Conservation (phyloP, 23 tunicate species). For the Corella eumyota region DNA sequence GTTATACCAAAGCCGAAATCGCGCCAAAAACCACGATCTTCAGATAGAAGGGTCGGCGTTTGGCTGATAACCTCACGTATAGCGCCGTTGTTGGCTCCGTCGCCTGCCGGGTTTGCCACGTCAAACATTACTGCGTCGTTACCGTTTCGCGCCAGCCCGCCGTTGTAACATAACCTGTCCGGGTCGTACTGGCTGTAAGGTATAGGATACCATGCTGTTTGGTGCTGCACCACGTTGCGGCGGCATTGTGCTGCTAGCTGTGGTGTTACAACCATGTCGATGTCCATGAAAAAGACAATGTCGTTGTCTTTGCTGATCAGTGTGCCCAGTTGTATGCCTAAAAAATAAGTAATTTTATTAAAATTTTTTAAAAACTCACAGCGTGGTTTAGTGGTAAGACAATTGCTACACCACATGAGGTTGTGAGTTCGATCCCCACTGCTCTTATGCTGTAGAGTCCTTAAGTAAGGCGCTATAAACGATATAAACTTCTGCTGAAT, state of each 20-base stretch:
- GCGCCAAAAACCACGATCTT: conserved; percentile 87
- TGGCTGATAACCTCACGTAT: conserved; percentile 28
- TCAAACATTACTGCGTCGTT: conserved; percentile 7
- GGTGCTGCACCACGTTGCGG: conserved; percentile 15
- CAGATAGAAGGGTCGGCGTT: conserved; percentile 36
- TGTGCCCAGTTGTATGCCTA: conserved; percentile 86
- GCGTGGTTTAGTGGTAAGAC: too few relatives aligned
- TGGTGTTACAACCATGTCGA: conserved; percentile 91
- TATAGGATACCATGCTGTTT: conserved; percentile 72
- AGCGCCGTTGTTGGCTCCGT: not conserved
- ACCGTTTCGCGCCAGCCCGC: conserved; percentile 17
- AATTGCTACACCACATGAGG: too few relatives aligned
- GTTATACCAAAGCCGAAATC: conserved; percentile 88
- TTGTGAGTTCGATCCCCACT: too few relatives aligned
- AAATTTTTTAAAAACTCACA: not conserved
- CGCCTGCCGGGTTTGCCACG: conserved; percentile 11
- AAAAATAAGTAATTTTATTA: not conserved
- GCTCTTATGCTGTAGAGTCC: too few relatives aligned
- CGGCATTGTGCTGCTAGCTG: conserved; percentile 57
- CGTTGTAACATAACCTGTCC: conserved; percentile 49
- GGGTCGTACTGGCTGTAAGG: conserved; percentile 93
- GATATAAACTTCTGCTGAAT: too few relatives aligned
- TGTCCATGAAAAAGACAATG: conserved; percentile 88
- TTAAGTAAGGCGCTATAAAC: too few relatives aligned
- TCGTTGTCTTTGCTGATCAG: conserved; percentile 42